phyloP scores from a whole-genome alignment of 2,888 invertebrate genomes.

The Hirtodrosophila histrioides region DNA sequence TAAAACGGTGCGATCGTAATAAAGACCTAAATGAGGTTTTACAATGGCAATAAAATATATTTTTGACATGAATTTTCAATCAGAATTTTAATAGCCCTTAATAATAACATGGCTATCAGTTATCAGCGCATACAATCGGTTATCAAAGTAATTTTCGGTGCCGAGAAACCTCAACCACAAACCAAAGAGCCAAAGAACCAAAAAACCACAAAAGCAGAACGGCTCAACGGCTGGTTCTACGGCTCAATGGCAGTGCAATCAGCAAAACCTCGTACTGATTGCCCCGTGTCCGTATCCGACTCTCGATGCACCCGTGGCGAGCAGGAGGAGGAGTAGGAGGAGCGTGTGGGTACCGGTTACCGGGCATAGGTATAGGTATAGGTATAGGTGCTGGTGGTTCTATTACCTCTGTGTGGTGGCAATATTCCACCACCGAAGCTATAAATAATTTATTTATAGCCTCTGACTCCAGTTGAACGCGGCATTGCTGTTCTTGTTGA shows the following conservation, averaged over 20 bases:
- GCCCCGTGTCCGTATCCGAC: constrained; percentile 31
- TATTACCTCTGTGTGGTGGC: constrained; percentile 79
- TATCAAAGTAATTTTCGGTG: constrained; percentile 74
- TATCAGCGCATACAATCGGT: constrained; percentile 76
- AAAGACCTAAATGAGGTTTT: constrained; percentile 74
- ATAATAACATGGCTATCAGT: constrained; percentile 83
- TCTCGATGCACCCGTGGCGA: constrained; percentile 16
- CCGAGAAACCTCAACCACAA: constrained; percentile 35
- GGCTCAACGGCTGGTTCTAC: constrained; percentile 7
- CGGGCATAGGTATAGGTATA: not conserved
- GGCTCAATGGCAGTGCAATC: constrained; percentile 21
- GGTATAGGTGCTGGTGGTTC: constrained; percentile 40
- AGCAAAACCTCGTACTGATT: constrained; percentile 46
- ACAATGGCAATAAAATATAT: constrained; percentile 79
- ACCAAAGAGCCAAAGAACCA: constrained; percentile 1
- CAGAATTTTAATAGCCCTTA: constrained; percentile 84
- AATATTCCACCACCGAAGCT: constrained; percentile 76
- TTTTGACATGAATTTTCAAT: constrained; percentile 84
- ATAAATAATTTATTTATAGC: constrained; percentile 81
- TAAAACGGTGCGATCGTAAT: constrained; percentile 40
- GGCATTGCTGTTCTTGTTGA: constrained; percentile 71
- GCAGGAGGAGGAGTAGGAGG: not conserved
- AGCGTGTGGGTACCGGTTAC: not conserved
- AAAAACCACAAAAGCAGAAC: constrained; percentile 21
- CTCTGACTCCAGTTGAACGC: constrained; percentile 63